Evolutionary conservation across 1,140 invertebrate species (phyloP).

Genomic region (Hydropsyche tenuis): DNA sequence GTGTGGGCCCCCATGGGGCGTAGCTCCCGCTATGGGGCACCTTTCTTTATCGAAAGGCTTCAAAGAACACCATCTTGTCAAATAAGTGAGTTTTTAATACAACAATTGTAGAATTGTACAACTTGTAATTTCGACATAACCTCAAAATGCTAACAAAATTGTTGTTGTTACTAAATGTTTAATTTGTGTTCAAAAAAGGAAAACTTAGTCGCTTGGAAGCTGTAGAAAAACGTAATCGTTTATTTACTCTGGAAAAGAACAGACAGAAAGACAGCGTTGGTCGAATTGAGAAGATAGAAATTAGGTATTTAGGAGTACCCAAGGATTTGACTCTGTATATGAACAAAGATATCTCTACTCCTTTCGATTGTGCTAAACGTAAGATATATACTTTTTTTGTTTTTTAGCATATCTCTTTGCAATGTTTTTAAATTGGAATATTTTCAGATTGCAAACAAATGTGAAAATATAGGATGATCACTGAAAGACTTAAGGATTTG

Average conservation of each 20-base stretch:
- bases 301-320: constrained; percentile 76
- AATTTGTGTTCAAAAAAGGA: too few relatives aligned
- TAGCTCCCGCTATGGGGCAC: not conserved
- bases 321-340: constrained; percentile 81
- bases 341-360: constrained; percentile 93
- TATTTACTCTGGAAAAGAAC: constrained; percentile 83
- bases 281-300: constrained; percentile 90
- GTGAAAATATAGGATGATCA: too few relatives aligned
- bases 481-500: too few relatives aligned
- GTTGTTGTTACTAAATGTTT: too few relatives aligned
- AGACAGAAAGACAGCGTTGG: constrained; percentile 75
- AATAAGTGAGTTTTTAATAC: not conserved
- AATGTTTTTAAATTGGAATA: too few relatives aligned
- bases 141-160: too few relatives aligned
- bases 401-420: too few relatives aligned
- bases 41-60: not conserved
- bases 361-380: constrained; percentile 91
- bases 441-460: too few relatives aligned
- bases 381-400: constrained; percentile 53
- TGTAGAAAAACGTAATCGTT: constrained; percentile 65
- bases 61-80: not conserved
- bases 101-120: too few relatives aligned
- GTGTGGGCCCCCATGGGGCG: constrained; percentile 9
- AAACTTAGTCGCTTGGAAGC: constrained; percentile 57
- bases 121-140: too few relatives aligned